Conservation (phyloP, 2,888 invertebrate species). For the Blomia tropicalis region DNA sequence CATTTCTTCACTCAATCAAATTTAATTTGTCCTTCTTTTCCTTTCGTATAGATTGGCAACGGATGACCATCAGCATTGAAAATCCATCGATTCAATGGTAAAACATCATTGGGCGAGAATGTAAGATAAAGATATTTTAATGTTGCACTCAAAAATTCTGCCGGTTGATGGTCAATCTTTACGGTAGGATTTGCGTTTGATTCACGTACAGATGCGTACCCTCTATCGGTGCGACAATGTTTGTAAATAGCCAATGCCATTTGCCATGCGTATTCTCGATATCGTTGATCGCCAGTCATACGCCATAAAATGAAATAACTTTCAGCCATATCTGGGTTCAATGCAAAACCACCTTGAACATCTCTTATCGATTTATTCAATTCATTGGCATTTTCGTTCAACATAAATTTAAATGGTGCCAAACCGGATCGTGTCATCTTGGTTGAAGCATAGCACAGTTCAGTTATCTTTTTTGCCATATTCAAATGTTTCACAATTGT, state of each 20-base stretch:
- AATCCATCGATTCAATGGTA: background rate
- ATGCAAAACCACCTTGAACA: background rate
- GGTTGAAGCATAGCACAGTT: background rate
- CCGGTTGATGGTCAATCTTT: background rate
- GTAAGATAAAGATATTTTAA: background rate
- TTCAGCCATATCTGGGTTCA: constrained; percentile 1
- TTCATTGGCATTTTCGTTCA: background rate
- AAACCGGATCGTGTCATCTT: background rate
- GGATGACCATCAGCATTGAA: constrained; percentile 10
- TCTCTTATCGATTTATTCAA: background rate
- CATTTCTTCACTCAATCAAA: too few species aligned
- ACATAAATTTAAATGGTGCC: background rate
- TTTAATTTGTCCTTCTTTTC: too few species aligned
- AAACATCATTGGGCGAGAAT: background rate
- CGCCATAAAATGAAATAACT: background rate
- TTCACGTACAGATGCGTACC: background rate
- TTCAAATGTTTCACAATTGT: background rate
- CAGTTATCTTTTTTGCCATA: background rate
- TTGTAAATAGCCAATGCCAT: background rate
- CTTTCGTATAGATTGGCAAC: background rate
- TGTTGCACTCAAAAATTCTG: background rate
- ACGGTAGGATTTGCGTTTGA: background rate
- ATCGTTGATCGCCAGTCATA: background rate
- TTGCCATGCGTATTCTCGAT: constrained; percentile 1
- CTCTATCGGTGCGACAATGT: background rate